These are phyloP conservation scores for Crenuchus spilurus DNA, from an alignment of 2,797 vertebrate species.

Conservation along the genomic window DNA sequence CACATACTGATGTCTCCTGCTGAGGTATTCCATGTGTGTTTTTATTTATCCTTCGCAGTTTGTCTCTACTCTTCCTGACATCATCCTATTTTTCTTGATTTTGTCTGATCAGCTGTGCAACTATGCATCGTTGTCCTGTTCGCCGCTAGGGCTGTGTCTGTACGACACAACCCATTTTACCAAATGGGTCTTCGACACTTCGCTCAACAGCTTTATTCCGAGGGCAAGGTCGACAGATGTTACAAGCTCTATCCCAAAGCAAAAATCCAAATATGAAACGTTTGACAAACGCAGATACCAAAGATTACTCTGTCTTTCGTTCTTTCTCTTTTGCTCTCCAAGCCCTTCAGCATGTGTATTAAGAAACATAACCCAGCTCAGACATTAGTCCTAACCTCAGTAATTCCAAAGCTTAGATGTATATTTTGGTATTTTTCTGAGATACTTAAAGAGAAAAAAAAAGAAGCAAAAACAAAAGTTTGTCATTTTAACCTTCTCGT, in stretches of 20 bases:
- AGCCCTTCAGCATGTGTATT: conserved; percentile 97
- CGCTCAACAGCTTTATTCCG: conserved; percentile 85
- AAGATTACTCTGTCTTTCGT: conserved; percentile 89
- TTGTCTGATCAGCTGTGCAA: conserved; percentile 91
- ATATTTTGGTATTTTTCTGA: conserved; percentile 99
- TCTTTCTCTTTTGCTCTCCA: conserved; percentile 70
- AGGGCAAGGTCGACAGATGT: conserved; percentile 86
- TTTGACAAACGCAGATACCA: conserved; percentile 99
- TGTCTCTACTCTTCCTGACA: conserved; percentile 54
- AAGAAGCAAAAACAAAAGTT: conserved; percentile 63
- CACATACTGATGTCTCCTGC: too few relatives aligned
- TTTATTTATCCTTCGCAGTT: conserved; percentile 57
- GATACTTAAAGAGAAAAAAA: conserved; percentile 80
- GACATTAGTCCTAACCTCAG: conserved; percentile 99
- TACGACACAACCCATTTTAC: conserved; percentile 67
- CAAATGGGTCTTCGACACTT: conserved; percentile 83
- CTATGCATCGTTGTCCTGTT: conserved; percentile 97
- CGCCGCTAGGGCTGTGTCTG: conserved; percentile 84
- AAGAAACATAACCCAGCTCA: conserved; percentile 98
- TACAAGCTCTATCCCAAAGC: conserved; percentile 99
- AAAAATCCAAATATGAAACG: conserved; percentile 99
- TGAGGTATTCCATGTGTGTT: too few relatives aligned
- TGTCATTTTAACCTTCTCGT: conserved; percentile 87
- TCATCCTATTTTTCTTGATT: conserved; percentile 66
- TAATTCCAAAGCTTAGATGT: conserved; percentile 99